These are phyloP conservation scores for Coenonympha glycerion DNA, from an alignment of 2,888 invertebrate species.

Conservation along the genomic window DNA sequence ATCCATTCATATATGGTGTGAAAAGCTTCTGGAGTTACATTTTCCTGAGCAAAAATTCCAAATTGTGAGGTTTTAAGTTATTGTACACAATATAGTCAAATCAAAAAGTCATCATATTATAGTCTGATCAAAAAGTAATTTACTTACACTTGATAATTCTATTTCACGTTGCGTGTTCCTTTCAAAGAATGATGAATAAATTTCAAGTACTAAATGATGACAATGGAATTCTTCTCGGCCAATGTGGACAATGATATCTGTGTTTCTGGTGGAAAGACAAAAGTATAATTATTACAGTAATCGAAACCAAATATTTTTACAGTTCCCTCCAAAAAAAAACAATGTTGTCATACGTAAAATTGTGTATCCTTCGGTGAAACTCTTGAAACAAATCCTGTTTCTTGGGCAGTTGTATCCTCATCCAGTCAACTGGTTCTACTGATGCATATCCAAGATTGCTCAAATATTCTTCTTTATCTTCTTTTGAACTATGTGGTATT, in stretches of 20 bases:
- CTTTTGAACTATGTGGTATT: conserved; percentile 35
- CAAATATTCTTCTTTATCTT: conserved; percentile 65
- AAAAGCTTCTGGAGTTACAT: conserved; percentile 77
- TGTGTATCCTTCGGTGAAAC: conserved; percentile 78
- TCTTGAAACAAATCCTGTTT: conserved; percentile 81
- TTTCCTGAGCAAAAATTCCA: no score
- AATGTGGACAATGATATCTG: conserved; percentile 80
- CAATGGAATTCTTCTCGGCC: conserved; percentile 81
- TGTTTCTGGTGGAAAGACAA: conserved; percentile 64
- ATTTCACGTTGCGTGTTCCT: conserved; percentile 49
- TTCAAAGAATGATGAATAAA: conserved; percentile 81
- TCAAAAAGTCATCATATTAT: no score
- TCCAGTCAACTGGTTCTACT: conserved; percentile 78
- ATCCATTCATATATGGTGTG: conserved; percentile 88
- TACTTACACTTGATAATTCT: conserved; percentile 55
- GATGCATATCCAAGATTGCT: conserved; percentile 75
- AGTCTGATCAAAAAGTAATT: background rate
- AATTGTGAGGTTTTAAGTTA: background rate
- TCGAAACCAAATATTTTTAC: background rate
- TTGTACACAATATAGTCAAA: no score
- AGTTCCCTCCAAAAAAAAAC: background rate
- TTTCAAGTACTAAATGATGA: conserved; percentile 80
- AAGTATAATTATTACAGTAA: background rate
- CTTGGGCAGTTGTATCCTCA: conserved; percentile 77
- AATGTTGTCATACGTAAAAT: conserved; percentile 74